Evolutionary conservation across 2,113 vertebrate genomes (phyloP).

Genomic region (Centrocercus urophasianus): DNA sequence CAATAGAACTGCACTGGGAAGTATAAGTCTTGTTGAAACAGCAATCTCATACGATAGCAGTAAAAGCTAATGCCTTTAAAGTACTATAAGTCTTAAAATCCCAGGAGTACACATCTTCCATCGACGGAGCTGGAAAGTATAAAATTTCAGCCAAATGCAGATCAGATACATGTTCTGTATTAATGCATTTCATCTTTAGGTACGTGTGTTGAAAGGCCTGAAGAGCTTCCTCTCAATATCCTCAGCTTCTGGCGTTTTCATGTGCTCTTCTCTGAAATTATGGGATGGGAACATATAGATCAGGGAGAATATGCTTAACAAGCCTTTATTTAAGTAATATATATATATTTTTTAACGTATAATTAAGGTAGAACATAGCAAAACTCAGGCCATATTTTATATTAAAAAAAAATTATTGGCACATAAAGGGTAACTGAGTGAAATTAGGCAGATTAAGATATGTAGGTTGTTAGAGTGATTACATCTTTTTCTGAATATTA

Average conservation of each 20-base stretch:
- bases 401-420: neutral
- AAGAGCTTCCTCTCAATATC: slow-evolving; percentile 59
- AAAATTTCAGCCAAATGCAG: slow-evolving; percentile 51
- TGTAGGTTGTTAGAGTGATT: neutral
- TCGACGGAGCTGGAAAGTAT: slow-evolving; percentile 10
- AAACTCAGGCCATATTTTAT: neutral
- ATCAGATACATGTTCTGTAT: slow-evolving; percentile 35
- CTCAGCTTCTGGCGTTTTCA: slow-evolving; percentile 54
- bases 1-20: slow-evolving; percentile 32
- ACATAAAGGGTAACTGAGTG: neutral
- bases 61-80: slow-evolving; percentile 44
- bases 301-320: slow-evolving; percentile 6
- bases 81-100: slow-evolving; percentile 37
- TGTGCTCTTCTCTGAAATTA: slow-evolving; percentile 48
- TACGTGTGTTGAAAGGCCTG: slow-evolving; percentile 21
- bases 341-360: neutral
- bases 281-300: slow-evolving; percentile 49
- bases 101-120: slow-evolving; percentile 47
- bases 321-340: slow-evolving; percentile 1
- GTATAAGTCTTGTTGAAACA: slow-evolving; percentile 30
- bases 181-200: slow-evolving; percentile 49
- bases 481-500: neutral
- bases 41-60: neutral
- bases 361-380: neutral
- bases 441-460: neutral